Percentiles rank a stretch among this genome's conserved stretches.
phyloP scores from a whole-genome alignment of 2,113 vertebrate genomes.

The Opisthocomus hoazin region DNA sequence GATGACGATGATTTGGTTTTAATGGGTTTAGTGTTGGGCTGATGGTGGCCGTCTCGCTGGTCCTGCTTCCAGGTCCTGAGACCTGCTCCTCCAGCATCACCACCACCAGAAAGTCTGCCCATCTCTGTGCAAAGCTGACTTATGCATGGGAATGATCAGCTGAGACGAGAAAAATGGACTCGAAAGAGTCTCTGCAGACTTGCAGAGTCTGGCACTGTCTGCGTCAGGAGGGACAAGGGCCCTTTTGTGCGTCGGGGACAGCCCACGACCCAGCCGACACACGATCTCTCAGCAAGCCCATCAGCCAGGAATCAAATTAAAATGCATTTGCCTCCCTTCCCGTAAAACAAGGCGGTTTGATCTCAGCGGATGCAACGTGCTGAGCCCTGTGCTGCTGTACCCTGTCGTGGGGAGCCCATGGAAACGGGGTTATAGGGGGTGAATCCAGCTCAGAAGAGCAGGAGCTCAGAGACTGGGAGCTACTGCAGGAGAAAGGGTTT shows the following conservation, averaged over 20 bases:
- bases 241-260: not conserved
- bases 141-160: not conserved
- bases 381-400: not conserved
- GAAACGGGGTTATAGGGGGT: rapidly evolving
- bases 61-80: not conserved
- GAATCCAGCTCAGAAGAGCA: rapidly evolving
- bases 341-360: not conserved
- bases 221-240: not conserved
- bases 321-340: not conserved
- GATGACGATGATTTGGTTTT: not conserved
- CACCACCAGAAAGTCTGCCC: not conserved
- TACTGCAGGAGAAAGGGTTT: not conserved
- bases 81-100: not conserved
- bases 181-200: not conserved
- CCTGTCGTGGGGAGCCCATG: rapidly evolving
- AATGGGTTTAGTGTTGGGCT: not conserved
- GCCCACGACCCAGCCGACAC: not conserved
- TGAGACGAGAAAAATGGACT: not conserved
- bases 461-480: not conserved
- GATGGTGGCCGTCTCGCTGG: not conserved
- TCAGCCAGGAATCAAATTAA: not conserved
- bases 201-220: not conserved
- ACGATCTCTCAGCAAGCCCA: not conserved
- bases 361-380: not conserved
- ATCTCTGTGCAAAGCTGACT: not conserved